Evolutionary conservation across 2,113 vertebrate genomes (phyloP), one percentile per base, ranked within the genome.

Genomic region (Plecotus auritus): DNA sequence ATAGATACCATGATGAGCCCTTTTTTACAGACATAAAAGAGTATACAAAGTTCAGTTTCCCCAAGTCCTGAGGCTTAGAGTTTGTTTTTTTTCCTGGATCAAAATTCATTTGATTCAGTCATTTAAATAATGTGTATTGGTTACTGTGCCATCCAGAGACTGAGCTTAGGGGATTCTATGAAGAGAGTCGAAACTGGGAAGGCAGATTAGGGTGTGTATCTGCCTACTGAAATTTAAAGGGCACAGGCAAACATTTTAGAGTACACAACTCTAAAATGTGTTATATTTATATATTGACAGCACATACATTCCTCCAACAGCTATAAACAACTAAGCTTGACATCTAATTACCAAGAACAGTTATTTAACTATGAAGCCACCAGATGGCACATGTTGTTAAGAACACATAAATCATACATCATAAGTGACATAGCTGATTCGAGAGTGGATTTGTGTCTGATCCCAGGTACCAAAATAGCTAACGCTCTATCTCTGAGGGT

Each of bases 271-370:
- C 84, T 96, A 77, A 92, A 92, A 47, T 84, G 67, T 90, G 72
- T 78, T 74, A 59, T 64, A 85, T 88, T 92, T 91, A 73, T 42
- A 49, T 85, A 49, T 30, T 64, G 61, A 92, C 47, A 90, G 23
- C n/a, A 91, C 54, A 88, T 51, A 54, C 11, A 92, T 56, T 81
- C 81, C 28, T 93, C 78, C 42, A 78, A 92, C 16, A 93, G 92
- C 61, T 87, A 95, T 37, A 93, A 93, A 87, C 70, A 81, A 77
- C 61, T 67, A 49, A 91, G 47, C 30, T 66, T 93, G 80, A 76
- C 70, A 89, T 91, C 74, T 89, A 95, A 87, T 95, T 97, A 85
- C 66, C 88, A 93, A 91, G 54, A 96, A 85, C 88, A 95, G 91
- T 89, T 49, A 92, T 51, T 88, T 94, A 90, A 70, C 91, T 91